phyloP scores from a whole-genome alignment of 2,888 invertebrate species.

The Drosophila mulleri region DNA sequence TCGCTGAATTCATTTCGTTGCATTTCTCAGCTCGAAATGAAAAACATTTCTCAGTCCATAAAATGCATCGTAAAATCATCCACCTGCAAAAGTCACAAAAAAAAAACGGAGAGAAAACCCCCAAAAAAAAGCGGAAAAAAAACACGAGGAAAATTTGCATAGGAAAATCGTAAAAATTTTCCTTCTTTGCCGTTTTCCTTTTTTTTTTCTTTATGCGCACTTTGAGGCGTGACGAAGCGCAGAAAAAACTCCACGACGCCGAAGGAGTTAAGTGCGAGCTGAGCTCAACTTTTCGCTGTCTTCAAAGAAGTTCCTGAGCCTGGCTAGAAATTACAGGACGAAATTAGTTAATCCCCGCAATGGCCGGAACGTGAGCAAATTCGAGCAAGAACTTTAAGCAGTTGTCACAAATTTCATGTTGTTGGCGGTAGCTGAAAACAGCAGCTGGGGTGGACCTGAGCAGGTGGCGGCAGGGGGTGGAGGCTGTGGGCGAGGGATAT shows the following conservation, averaged over 20 bases:
- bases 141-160: conserved; percentile 61
- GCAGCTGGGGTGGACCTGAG: background rate
- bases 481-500: background rate
- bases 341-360: conserved; percentile 67
- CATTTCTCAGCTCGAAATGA: conserved; percentile 45
- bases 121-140: conserved; percentile 26
- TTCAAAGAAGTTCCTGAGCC: conserved; percentile 25
- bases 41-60: conserved; percentile 67
- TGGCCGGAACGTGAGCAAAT: conserved; percentile 59
- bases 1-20: conserved; percentile 49
- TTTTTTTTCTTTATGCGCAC: conserved; percentile 45
- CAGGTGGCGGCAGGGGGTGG: background rate
- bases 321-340: conserved; percentile 42
- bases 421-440: background rate
- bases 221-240: conserved; percentile 67
- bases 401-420: conserved; percentile 7
- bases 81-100: conserved; percentile 50
- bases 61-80: conserved; percentile 73
- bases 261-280: conserved; percentile 62
- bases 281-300: conserved; percentile 24
- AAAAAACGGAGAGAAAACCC: conserved; percentile 2
- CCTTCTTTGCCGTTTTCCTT: conserved; percentile 30
- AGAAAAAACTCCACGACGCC: conserved; percentile 21
- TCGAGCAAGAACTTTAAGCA: conserved; percentile 7
- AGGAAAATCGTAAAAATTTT: conserved; percentile 72